Conservation (phyloP, 2,113 vertebrate genomes). For the Microcebus ravelobensis region DNA sequence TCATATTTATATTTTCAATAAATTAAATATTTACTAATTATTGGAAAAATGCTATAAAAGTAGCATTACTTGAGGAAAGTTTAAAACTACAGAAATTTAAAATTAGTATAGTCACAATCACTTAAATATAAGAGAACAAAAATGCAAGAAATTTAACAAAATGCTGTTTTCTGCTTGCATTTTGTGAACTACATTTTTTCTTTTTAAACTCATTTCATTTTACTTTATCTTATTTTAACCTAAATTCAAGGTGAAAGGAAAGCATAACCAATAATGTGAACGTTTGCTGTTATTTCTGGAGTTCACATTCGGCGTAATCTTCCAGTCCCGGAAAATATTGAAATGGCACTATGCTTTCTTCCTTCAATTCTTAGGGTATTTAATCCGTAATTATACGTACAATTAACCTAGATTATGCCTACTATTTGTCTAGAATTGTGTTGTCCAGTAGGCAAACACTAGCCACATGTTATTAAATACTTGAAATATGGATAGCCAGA, state of each 20-base stretch:
- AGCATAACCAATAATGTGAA: background rate
- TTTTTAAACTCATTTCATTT: background rate
- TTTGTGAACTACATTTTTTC: background rate
- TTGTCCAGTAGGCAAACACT: background rate
- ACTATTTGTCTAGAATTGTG: background rate
- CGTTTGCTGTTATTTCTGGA: background rate
- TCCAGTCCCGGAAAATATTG: background rate
- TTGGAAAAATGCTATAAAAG: background rate
- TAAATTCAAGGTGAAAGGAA: background rate
- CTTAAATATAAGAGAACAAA: background rate
- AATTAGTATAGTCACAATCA: background rate
- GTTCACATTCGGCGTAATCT: background rate
- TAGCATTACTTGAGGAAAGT: background rate
- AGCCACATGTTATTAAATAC: background rate
- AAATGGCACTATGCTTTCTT: background rate
- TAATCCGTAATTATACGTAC: background rate
- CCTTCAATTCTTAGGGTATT: background rate
- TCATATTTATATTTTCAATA: no score
- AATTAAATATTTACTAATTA: background rate
- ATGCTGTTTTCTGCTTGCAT: background rate
- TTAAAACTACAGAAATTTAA: background rate
- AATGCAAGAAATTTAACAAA: background rate
- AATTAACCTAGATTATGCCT: background rate
- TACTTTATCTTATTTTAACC: background rate
- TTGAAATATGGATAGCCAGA: background rate